A percentile compares a stretch with the other conserved stretches of the same genome.
phyloP scores from a whole-genome alignment of 2,113 vertebrate species.

The Rutilus rutilus region DNA sequence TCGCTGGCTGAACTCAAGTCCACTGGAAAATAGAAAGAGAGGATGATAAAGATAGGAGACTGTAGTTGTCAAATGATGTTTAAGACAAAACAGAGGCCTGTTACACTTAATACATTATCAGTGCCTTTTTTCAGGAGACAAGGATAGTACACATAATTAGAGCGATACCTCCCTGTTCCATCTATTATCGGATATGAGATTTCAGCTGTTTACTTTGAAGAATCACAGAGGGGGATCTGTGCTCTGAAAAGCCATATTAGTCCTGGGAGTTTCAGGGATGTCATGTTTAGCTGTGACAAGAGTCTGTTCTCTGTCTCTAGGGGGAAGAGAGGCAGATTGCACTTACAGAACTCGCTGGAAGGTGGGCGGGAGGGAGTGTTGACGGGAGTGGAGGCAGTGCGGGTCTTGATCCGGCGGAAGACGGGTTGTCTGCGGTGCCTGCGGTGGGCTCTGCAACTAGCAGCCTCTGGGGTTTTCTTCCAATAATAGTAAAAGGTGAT shows the following conservation, averaged over 20 bases:
- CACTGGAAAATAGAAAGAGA: constrained; percentile 78
- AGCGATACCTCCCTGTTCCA: background rate
- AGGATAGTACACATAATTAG: background rate
- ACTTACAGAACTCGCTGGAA: constrained; percentile 97
- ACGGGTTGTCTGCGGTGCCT: constrained; percentile 95
- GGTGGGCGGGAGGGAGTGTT: constrained; percentile 95
- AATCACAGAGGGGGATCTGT: constrained; percentile 26
- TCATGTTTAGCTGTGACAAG: constrained; percentile 33
- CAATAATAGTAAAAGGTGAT: constrained; percentile 99
- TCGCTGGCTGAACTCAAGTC: constrained; percentile 98
- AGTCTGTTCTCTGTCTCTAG: constrained; percentile 2
- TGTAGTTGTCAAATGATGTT: no score
- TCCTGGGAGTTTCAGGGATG: constrained; percentile 17
- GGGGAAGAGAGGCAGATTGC: constrained; percentile 31
- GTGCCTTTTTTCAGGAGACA: background rate
- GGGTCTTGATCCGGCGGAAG: constrained; percentile 97
- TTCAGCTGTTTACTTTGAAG: constrained; percentile 36
- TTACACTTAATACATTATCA: constrained; percentile 4
- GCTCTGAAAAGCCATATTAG: constrained; percentile 22
- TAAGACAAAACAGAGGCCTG: background rate
- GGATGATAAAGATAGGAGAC: constrained; percentile 14
- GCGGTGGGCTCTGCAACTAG: constrained; percentile 95
- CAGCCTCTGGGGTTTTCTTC: constrained; percentile 98
- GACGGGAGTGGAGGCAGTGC: constrained; percentile 94
- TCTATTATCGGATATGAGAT: constrained; percentile 28